Percentiles rank a stretch among this genome's conserved stretches.
Evolutionary conservation across 2,113 vertebrate genomes (phyloP).

Genomic region (Leucoraja erinaceus): DNA sequence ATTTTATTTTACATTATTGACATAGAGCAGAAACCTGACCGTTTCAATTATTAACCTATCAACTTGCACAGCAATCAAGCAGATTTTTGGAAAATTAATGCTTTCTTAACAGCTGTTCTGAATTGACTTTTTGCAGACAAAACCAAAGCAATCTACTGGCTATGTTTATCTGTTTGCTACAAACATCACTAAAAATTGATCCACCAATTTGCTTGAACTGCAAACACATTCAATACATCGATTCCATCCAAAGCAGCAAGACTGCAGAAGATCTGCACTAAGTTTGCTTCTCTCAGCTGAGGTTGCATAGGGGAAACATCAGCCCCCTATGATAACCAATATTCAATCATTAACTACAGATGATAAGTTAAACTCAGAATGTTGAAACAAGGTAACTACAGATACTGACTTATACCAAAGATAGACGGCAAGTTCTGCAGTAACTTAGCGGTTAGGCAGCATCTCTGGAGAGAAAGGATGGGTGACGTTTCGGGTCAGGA

Average conservation of each 20-base stretch:
- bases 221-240: background rate
- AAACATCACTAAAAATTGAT: background rate
- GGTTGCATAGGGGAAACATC: background rate
- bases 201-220: background rate
- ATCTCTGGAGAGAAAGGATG: too few species aligned
- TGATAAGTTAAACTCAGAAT: too few species aligned
- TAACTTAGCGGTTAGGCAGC: too few species aligned
- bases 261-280: background rate
- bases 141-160: background rate
- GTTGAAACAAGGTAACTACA: too few species aligned
- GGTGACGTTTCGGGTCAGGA: too few species aligned
- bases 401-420: too few species aligned
- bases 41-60: background rate
- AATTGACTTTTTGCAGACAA: background rate
- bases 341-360: too few species aligned
- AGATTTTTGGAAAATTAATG: background rate
- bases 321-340: background rate
- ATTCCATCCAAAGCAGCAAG: background rate
- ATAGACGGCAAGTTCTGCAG: too few species aligned
- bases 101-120: background rate
- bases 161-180: background rate
- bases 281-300: background rate
- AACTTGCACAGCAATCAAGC: background rate
- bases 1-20: background rate
- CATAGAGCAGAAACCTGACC: background rate